Evolutionary conservation across 2,888 invertebrate genomes (phyloP).

Genomic region (Andrena praecox): DNA sequence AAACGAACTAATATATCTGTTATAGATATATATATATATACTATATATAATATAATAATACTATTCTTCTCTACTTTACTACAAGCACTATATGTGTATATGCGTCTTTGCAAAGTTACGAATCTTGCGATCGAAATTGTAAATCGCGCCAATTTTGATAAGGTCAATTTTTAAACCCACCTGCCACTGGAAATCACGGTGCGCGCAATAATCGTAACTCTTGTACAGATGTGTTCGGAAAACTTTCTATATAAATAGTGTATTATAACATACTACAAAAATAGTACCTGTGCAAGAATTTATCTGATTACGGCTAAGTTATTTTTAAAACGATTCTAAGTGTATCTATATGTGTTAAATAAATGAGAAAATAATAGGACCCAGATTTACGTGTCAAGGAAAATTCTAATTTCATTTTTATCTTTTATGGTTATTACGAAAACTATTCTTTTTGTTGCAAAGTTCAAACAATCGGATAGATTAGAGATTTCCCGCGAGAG

Average conservation of each 20-base stretch:
- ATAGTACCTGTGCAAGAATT: constrained; percentile 62
- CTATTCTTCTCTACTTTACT: background rate
- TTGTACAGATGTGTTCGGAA: constrained; percentile 16
- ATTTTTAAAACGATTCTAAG: constrained; percentile 58
- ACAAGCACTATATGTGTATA: background rate
- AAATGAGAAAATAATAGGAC: constrained; percentile 27
- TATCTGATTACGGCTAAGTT: constrained; percentile 45
- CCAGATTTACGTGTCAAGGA: constrained; percentile 1
- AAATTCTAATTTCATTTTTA: background rate
- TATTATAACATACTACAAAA: constrained; percentile 25
- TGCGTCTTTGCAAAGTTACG: constrained; percentile 14
- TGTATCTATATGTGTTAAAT: constrained; percentile 51
- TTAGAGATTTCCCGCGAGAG: too few relatives aligned
- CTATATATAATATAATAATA: too few relatives aligned
- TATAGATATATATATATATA: background rate
- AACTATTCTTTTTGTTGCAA: too few relatives aligned
- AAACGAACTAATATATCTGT: constrained; percentile 21
- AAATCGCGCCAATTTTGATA: constrained; percentile 23
- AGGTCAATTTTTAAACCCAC: constrained; percentile 6
- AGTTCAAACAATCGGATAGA: too few relatives aligned
- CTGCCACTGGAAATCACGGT: constrained; percentile 10
- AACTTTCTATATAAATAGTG: constrained; percentile 36
- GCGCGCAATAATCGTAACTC: constrained; percentile 13
- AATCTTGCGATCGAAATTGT: constrained; percentile 24
- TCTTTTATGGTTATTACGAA: background rate